Base-by-base conservation (phyloP, 2,797 vertebrate genomes). In the Sciaenops ocellatus region DNA sequence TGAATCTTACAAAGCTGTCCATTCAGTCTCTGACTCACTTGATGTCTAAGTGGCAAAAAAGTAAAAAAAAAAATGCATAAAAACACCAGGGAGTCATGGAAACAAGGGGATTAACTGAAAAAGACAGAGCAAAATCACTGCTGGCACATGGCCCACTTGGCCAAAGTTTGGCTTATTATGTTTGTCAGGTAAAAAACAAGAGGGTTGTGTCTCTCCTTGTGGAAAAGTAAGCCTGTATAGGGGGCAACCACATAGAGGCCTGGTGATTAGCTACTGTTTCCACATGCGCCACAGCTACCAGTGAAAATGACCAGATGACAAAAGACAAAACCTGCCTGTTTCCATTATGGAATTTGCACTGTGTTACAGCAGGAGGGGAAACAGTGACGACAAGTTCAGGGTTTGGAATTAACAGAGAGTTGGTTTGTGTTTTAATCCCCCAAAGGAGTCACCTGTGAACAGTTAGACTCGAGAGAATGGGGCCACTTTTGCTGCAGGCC, bases 291-390 rank as follows among this genome's bases (percentile, higher is more conserved):
- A 76, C 52, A 61, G 83, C 86, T 71, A 78, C 83, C 47, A 69
- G 59, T 90, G 75, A 87, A 90, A 92, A 87, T 69, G 84, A 85
- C 80, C 89, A 90, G 88, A 91, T 85, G 89, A 91, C 81, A 90
- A 90, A 88, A 90, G 84, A 84, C 78, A 85, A 88, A 88, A 86
- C 59, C 28, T 82, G 78, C 38, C 76, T 84, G 84, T 93, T 91
- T 91, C 82, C 86, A 88, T 83, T 46, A 71, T 89, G 78, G 86
- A 90, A 85, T 79, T 74, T 41, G 59, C 41, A 50, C 79, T 52
- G 78, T 76, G 61, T 72, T 84, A 61, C 66, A 76, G 72, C 18
- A 5, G 59, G 60, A 78, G n/a, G 26, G 88, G 88, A 89, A 90
- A 90, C n/a, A 18, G 79, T 92, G 93, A 92, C 65, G 73, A 82